Evolutionary conservation across 2,797 vertebrate genomes (phyloP).

Genomic region (Cygnus olor): DNA sequence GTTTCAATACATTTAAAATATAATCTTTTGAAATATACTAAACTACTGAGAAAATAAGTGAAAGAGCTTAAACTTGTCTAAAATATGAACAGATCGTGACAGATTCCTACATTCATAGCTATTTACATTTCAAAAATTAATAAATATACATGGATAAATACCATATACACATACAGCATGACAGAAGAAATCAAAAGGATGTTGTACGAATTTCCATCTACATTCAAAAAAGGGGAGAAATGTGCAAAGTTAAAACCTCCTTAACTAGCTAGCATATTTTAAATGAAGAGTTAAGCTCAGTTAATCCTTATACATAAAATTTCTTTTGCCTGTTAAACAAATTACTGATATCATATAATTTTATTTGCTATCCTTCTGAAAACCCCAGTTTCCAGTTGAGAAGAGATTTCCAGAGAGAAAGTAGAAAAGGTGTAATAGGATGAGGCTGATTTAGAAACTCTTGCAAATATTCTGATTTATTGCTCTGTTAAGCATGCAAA

Average conservation of each 20-base stretch:
- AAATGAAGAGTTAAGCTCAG: background rate
- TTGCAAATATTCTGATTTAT: conserved; percentile 7
- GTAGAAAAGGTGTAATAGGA: background rate
- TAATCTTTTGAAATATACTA: background rate
- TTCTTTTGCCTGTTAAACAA: background rate
- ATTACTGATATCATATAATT: background rate
- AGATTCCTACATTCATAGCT: background rate
- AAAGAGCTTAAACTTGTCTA: background rate
- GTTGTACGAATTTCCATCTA: accelerated
- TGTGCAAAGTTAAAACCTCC: background rate
- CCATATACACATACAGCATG: background rate
- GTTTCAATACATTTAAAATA: background rate
- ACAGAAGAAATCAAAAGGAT: background rate
- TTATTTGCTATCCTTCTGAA: background rate
- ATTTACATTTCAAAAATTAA: background rate
- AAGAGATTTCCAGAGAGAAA: background rate
- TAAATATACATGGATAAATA: background rate
- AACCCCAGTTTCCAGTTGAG: background rate
- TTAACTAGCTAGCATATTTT: background rate
- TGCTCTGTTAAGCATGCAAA: background rate
- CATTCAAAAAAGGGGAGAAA: background rate
- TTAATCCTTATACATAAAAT: background rate
- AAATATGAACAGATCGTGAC: background rate
- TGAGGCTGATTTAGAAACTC: background rate
- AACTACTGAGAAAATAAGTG: background rate